Evolutionary conservation across 2,797 vertebrate genomes (phyloP).

Genomic region (Gymnopithys bicolor): DNA sequence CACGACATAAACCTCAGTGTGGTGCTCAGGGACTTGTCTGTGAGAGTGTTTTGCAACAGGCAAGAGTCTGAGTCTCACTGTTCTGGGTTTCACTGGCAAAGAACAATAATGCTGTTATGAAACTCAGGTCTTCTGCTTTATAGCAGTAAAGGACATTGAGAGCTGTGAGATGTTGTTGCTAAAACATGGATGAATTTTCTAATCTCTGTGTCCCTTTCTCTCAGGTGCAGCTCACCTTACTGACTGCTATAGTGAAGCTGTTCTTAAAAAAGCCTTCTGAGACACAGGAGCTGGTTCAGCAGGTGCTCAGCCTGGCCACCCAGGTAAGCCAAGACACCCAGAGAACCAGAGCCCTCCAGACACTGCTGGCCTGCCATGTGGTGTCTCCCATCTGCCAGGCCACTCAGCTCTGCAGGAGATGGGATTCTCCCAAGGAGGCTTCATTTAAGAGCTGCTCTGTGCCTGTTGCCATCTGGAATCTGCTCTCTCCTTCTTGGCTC

Average conservation of each 20-base stretch:
- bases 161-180: rapidly evolving
- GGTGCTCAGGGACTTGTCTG: neutral
- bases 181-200: neutral
- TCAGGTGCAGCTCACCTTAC: constrained; percentile 94
- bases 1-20: neutral
- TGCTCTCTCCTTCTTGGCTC: neutral
- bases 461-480: neutral
- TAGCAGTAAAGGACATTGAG: neutral
- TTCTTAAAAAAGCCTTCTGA: constrained; percentile 98
- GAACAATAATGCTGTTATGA: neutral
- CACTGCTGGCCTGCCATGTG: neutral
- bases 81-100: neutral
- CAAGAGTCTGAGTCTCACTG: neutral
- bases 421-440: neutral
- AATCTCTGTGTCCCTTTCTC: neutral
- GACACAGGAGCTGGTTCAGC: constrained; percentile 96
- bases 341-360: neutral
- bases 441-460: neutral
- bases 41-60: neutral
- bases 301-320: constrained; percentile 95
- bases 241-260: constrained; percentile 96
- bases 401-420: neutral
- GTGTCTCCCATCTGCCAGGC: neutral
- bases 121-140: neutral
- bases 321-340: constrained; percentile 81